phyloP scores from a whole-genome alignment of 2,113 vertebrate genomes.

The Rattus rattus region DNA sequence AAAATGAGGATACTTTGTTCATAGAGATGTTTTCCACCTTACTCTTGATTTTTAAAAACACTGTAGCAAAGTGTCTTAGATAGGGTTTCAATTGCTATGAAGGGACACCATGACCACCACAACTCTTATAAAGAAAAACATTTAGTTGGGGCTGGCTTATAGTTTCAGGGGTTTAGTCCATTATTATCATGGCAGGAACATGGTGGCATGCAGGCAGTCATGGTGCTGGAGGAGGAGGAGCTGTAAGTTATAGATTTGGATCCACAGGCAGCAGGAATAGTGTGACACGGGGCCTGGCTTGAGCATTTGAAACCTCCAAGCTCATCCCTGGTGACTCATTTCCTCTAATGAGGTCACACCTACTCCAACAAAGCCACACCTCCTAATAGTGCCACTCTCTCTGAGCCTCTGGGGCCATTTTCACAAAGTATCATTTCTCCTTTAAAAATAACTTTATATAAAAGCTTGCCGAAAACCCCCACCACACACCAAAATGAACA shows the following conservation, averaged over 20 bases:
- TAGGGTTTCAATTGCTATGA: neutral
- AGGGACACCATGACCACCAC: neutral
- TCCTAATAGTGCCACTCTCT: neutral
- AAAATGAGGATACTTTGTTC: neutral
- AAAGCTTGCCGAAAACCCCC: neutral
- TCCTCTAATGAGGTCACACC: neutral
- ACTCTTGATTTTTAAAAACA: constrained; percentile 6
- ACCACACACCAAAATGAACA: neutral
- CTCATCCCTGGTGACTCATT: neutral
- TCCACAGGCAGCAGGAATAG: neutral
- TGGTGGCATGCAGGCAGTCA: neutral
- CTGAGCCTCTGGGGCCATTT: neutral
- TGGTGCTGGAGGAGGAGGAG: neutral
- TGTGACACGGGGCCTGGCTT: neutral
- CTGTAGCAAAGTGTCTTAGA: neutral
- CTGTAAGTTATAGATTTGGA: neutral
- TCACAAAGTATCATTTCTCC: neutral
- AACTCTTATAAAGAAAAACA: neutral
- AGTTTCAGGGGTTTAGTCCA: neutral
- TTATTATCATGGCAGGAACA: neutral
- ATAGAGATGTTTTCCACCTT: neutral
- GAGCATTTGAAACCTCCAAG: neutral
- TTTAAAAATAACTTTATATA: neutral
- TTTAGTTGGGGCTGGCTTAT: neutral
- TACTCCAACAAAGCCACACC: neutral